A percentile compares a stretch with the other conserved stretches of the same genome.
phyloP scores from a whole-genome alignment of 2,888 invertebrate species.

The Nysson spinosus region DNA sequence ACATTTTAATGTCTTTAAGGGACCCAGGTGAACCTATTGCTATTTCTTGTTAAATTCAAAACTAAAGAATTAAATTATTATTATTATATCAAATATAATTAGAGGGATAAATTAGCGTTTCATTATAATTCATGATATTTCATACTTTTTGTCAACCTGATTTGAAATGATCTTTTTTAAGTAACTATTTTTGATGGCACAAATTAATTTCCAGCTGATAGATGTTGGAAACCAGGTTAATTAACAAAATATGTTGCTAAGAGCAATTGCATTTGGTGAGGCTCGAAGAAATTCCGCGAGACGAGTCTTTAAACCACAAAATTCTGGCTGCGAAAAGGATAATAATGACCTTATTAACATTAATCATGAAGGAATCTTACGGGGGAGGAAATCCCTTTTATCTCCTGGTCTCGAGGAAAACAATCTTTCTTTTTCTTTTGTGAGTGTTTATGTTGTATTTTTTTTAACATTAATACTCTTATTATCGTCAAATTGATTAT shows the following conservation, averaged over 20 bases:
- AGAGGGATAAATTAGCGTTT: not conserved
- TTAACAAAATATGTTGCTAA: constrained; percentile 39
- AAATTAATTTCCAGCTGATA: too few relatives aligned
- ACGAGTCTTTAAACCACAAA: constrained; percentile 46
- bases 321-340: constrained; percentile 45
- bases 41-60: not conserved
- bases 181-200: too few relatives aligned
- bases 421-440: too few relatives aligned
- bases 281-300: constrained; percentile 49
- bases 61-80: not conserved
- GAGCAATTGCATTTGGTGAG: constrained; percentile 54
- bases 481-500: too few relatives aligned
- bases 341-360: constrained; percentile 34
- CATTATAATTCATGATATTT: not conserved
- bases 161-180: not conserved
- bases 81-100: not conserved
- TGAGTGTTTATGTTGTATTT: too few relatives aligned
- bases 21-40: not conserved
- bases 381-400: too few relatives aligned
- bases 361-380: too few relatives aligned
- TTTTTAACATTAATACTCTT: too few relatives aligned
- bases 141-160: not conserved
- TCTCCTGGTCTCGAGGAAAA: too few relatives aligned
- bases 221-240: too few relatives aligned
- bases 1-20: not conserved